Evolutionary conservation across 2,113 vertebrate species (phyloP).

Genomic region (Prochilodus magdalenae): DNA sequence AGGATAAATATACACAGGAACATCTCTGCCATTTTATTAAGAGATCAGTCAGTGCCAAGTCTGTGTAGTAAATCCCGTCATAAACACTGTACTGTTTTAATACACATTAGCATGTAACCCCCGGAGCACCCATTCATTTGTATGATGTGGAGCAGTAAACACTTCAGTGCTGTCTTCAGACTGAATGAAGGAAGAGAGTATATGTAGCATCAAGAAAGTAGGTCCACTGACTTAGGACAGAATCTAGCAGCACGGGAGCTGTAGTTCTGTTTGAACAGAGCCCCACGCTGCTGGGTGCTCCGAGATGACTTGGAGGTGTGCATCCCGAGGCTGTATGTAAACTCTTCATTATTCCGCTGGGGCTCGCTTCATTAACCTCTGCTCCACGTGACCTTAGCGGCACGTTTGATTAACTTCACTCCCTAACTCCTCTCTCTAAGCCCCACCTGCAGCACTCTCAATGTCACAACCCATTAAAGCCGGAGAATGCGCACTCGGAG

Average conservation of each 20-base stretch:
- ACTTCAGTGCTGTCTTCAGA: conserved; percentile 46
- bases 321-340: conserved; percentile 88
- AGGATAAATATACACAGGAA: not conserved
- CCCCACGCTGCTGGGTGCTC: conserved; percentile 80
- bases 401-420: conserved; percentile 77
- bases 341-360: conserved; percentile 86
- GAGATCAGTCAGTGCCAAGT: not conserved
- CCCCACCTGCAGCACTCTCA: conserved; percentile 80
- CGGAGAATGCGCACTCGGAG: conserved; percentile 58
- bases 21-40: not conserved
- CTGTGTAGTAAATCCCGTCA: not conserved
- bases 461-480: conserved; percentile 80
- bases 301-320: conserved; percentile 85
- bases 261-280: conserved; percentile 74
- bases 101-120: not conserved
- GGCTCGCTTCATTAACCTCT: conserved; percentile 90
- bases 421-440: conserved; percentile 70
- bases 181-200: conserved; percentile 65
- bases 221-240: conserved; percentile 68
- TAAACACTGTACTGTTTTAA: not conserved
- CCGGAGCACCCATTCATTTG: conserved; percentile 14
- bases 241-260: conserved; percentile 83
- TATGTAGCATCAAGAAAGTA: conserved; percentile 79
- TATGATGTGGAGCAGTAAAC: conserved; percentile 11
- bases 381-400: conserved; percentile 81